These are phyloP conservation scores for Ianthella basta DNA, from an alignment of 37 sponge, comb jelly and placozoan species.

Conservation along the genomic window DNA sequence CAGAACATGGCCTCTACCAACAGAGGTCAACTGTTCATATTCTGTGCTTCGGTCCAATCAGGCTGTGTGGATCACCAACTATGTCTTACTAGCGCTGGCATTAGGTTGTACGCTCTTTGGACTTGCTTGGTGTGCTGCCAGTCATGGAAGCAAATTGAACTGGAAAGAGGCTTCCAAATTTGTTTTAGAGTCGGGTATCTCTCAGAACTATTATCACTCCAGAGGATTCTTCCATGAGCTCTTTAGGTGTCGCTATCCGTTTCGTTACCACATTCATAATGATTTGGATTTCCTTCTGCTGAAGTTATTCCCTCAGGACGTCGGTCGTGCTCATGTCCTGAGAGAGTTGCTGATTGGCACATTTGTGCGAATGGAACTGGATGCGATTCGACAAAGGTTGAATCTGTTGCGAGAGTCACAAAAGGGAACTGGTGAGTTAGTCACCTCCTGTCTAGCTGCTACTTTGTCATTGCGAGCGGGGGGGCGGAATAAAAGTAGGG, in stretches of 20 bases:
- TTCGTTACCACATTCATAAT: not conserved
- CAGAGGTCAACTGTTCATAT: not conserved
- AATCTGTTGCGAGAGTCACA: not conserved
- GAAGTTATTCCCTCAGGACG: not conserved
- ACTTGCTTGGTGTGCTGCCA: not conserved
- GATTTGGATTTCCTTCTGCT: constrained; percentile 16
- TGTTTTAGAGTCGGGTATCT: not conserved
- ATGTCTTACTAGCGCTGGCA: not conserved
- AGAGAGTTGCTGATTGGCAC: not conserved
- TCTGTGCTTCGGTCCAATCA: not conserved
- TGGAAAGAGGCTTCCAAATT: not conserved
- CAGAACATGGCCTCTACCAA: too few species aligned
- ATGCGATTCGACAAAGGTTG: not conserved
- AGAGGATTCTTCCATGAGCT: not conserved
- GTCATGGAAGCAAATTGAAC: not conserved
- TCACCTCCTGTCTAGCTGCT: too few species aligned
- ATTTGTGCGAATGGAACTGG: not conserved
- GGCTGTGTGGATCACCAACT: constrained; percentile 20
- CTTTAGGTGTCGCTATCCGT: too few species aligned
- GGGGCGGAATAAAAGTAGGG: too few species aligned
- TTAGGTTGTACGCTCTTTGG: not conserved
- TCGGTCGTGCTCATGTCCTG: not conserved
- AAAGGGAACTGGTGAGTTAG: not conserved
- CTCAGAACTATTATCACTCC: not conserved
- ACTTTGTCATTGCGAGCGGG: too few species aligned